These are phyloP conservation scores for Bovichtus diacanthus DNA, from an alignment of 2,797 vertebrate species.

Conservation along the genomic window DNA sequence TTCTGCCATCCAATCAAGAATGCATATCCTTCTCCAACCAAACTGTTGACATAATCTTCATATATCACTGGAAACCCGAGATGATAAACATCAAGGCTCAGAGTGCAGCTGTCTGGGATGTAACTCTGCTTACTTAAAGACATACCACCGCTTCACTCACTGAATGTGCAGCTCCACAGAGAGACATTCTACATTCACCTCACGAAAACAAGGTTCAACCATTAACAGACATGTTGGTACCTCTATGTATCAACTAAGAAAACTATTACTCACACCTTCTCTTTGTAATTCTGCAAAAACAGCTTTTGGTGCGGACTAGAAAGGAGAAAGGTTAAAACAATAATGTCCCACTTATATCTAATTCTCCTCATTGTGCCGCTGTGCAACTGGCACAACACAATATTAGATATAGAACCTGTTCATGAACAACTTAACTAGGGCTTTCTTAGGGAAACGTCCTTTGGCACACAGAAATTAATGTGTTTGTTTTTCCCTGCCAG, in stretches of 20 bases:
- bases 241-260: not conserved
- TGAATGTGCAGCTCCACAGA: slow-evolving; percentile 1
- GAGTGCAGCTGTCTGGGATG: slow-evolving; percentile 59
- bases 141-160: slow-evolving; percentile 28
- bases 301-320: not conserved
- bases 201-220: not conserved
- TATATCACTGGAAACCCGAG: slow-evolving; percentile 55
- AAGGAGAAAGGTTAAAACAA: not conserved
- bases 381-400: not conserved
- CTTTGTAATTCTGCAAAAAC: not conserved
- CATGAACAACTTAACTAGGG: not conserved
- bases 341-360: not conserved
- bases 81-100: slow-evolving; percentile 22
- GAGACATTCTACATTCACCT: not conserved
- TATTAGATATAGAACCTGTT: not conserved
- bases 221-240: not conserved
- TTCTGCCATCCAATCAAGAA: slow-evolving; percentile 28
- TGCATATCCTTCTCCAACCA: slow-evolving; percentile 6
- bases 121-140: slow-evolving; percentile 37
- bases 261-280: not conserved
- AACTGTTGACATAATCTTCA: slow-evolving; percentile 47
- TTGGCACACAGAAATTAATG: not conserved
- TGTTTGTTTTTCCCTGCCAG: slow-evolving; percentile 4
- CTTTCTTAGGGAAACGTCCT: slow-evolving; percentile 1
- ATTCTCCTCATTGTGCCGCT: not conserved